A percentile compares a stretch with the other conserved stretches of the same genome.
Conservation (phyloP, 2,888 invertebrate species). For the Drosophila bunnanda region DNA sequence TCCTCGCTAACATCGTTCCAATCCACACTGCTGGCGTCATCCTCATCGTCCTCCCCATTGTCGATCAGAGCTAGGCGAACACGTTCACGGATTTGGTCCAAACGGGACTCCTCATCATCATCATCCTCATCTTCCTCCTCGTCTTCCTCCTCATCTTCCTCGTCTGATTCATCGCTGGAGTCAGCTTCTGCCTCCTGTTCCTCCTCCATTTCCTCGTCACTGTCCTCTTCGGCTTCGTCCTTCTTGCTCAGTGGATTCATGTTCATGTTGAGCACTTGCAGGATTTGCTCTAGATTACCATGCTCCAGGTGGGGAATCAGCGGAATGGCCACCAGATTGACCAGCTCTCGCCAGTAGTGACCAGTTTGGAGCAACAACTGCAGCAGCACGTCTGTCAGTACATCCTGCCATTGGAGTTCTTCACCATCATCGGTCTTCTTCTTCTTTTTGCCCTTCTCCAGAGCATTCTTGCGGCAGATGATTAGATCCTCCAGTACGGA, state of each 20-base stretch:
- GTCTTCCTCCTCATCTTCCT: conserved; percentile 1
- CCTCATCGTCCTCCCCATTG: conserved; percentile 16
- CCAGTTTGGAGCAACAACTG: conserved; percentile 54
- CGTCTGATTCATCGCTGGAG: conserved; percentile 28
- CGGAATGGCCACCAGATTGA: conserved; percentile 27
- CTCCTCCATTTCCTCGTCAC: conserved; percentile 15
- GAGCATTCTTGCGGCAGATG: conserved; percentile 51
- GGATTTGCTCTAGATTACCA: conserved; percentile 53
- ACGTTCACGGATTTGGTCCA: conserved; percentile 59
- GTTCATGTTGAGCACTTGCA: conserved; percentile 52
- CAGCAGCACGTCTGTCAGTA: conserved; percentile 61
- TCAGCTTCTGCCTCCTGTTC: conserved; percentile 6
- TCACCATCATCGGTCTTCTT: conserved; percentile 6
- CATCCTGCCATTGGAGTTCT: conserved; percentile 59
- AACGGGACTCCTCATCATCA: background rate
- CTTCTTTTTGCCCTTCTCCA: conserved; percentile 18
- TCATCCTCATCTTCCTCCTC: conserved; percentile 3
- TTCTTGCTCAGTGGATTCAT: conserved; percentile 52
- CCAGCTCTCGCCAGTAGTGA: conserved; percentile 56
- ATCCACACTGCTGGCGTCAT: conserved; percentile 63
- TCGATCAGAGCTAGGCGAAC: conserved; percentile 58
- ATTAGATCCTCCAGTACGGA: conserved; percentile 47
- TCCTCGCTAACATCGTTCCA: conserved; percentile 71
- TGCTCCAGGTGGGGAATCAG: conserved; percentile 45
- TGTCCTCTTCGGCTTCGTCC: conserved; percentile 19